These are phyloP conservation scores for Yponomeuta cagnagella DNA, from an alignment of 2,888 invertebrate species.

Conservation along the genomic window DNA sequence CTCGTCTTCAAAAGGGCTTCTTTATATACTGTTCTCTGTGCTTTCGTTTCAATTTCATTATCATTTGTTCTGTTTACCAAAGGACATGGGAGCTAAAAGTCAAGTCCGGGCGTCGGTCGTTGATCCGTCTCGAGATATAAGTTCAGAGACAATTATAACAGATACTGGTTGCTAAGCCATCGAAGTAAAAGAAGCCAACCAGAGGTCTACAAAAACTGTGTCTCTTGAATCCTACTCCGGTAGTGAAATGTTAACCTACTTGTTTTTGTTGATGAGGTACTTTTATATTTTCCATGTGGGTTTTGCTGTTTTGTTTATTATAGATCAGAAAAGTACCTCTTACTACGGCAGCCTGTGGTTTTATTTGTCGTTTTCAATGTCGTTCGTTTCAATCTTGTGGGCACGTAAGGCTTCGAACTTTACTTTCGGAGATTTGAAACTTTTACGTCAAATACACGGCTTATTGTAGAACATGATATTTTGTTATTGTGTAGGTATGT, in stretches of 20 bases:
- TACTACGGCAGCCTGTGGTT: no score
- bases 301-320: background rate
- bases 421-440: no score
- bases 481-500: no score
- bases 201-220: background rate
- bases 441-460: no score
- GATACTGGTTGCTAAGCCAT: background rate
- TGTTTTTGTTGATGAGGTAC: background rate
- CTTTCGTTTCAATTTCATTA: conserved; percentile 12
- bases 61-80: conserved; percentile 3
- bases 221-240: background rate
- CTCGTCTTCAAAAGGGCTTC: conserved; percentile 23
- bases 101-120: conserved; percentile 42
- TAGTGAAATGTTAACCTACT: background rate
- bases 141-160: background rate
- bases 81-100: conserved; percentile 44
- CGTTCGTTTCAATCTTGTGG: no score
- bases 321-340: no score
- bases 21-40: conserved; percentile 45
- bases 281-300: background rate
- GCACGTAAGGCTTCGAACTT: no score
- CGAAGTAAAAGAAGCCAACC: background rate
- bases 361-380: no score
- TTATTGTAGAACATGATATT: no score
- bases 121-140: background rate